Conservation (phyloP, 1,140 invertebrate genomes). For the Leptoteleia sp. region DNA sequence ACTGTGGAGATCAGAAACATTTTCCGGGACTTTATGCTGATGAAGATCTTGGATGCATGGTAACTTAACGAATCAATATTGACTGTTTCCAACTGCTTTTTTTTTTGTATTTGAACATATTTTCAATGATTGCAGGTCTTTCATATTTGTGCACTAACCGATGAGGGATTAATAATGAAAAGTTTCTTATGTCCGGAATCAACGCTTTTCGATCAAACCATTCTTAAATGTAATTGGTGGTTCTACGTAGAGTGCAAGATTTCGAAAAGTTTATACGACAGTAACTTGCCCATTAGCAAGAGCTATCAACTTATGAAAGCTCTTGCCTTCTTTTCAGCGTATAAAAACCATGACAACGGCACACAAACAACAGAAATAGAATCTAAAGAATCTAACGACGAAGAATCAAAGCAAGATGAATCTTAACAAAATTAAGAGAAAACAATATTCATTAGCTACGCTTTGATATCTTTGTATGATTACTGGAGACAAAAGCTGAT, state of each 20-base stretch:
- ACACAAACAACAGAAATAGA: constrained; percentile 49
- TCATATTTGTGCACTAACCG: constrained; percentile 93
- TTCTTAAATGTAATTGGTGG: constrained; percentile 95
- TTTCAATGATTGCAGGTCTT: constrained; percentile 87
- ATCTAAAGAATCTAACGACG: constrained; percentile 1
- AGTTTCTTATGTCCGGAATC: constrained; percentile 94
- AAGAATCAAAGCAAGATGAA: constrained; percentile 9
- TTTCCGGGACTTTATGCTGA: constrained; percentile 95
- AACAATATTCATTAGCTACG: too few species aligned
- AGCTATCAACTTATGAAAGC: constrained; percentile 95
- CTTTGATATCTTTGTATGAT: too few species aligned
- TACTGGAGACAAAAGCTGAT: too few species aligned
- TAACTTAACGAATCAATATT: constrained; percentile 71
- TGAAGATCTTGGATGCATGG: constrained; percentile 95
- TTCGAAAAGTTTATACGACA: constrained; percentile 89
- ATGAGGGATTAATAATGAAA: constrained; percentile 93
- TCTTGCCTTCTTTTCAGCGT: constrained; percentile 91
- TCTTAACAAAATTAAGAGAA: not conserved
- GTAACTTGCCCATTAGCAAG: constrained; percentile 93
- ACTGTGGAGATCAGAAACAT: constrained; percentile 93
- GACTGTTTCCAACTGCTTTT: too few species aligned
- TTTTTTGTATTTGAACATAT: too few species aligned
- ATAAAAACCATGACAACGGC: constrained; percentile 75
- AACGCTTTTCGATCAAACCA: constrained; percentile 93
- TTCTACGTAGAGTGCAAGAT: constrained; percentile 94